Conservation (phyloP, 2,888 invertebrate genomes). For the Lycia hirtaria region DNA sequence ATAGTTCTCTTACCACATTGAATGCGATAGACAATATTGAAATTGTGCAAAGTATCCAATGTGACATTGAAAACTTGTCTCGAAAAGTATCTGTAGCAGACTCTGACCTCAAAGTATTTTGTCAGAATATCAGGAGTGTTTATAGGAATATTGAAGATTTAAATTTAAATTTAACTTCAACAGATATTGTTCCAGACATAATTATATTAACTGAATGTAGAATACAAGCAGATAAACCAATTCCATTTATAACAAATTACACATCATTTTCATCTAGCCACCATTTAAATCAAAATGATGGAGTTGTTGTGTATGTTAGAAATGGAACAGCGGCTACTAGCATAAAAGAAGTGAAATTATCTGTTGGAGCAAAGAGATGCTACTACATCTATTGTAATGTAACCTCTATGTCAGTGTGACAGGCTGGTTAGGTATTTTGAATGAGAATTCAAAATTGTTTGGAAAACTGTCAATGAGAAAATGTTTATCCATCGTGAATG, state of each 20-base stretch:
- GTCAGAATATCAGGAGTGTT: not conserved
- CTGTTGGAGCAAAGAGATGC: too few relatives aligned
- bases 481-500: too few relatives aligned
- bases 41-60: not conserved
- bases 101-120: not conserved
- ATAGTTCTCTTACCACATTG: not conserved
- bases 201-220: constrained; percentile 5
- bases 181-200: not conserved
- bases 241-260: constrained; percentile 5
- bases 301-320: too few relatives aligned
- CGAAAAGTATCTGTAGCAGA: not conserved
- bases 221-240: constrained; percentile 8
- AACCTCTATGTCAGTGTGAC: too few relatives aligned
- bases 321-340: not conserved
- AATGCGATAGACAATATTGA: not conserved
- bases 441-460: too few relatives aligned
- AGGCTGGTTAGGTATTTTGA: too few relatives aligned
- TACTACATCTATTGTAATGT: too few relatives aligned
- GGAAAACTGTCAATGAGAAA: too few relatives aligned
- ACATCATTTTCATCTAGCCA: too few relatives aligned
- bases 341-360: not conserved
- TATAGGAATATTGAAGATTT: not conserved
- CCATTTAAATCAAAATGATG: not conserved
- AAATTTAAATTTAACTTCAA: not conserved
- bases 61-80: not conserved